phyloP scores from a whole-genome alignment of 2,888 invertebrate genomes.

The Eupithecia abbreviata region DNA sequence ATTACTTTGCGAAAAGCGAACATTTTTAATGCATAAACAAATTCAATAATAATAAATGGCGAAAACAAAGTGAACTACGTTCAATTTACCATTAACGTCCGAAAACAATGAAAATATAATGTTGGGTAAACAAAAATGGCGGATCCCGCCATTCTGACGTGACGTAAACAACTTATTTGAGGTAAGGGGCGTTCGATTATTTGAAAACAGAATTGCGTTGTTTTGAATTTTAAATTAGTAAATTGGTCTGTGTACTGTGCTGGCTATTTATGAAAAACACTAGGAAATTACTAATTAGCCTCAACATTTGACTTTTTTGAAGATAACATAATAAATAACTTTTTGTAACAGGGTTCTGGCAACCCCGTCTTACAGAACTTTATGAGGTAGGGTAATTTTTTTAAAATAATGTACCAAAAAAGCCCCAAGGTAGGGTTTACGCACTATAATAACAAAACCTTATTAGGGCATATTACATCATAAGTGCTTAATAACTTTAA shows the following conservation, averaged over 20 bases:
- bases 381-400: no score
- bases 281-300: not conserved
- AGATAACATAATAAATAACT: not conserved
- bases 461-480: no score
- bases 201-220: not conserved
- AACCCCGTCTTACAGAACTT: not conserved
- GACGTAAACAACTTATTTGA: slow-evolving; percentile 48
- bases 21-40: slow-evolving; percentile 9
- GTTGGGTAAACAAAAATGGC: slow-evolving; percentile 41
- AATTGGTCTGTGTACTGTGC: not conserved
- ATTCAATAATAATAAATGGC: slow-evolving; percentile 9
- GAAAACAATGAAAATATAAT: slow-evolving; percentile 40
- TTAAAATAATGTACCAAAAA: no score
- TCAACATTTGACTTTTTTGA: not conserved
- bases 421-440: no score
- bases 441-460: no score
- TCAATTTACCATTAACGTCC: slow-evolving; percentile 34
- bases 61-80: slow-evolving; percentile 34
- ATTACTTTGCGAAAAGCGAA: not conserved
- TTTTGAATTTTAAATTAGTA: not conserved
- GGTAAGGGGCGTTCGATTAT: slow-evolving; percentile 9
- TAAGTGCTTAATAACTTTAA: no score
- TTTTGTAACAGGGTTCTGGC: not conserved
- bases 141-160: slow-evolving; percentile 41
- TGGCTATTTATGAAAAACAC: not conserved